Percentiles rank a stretch among this genome's conserved stretches.
phyloP scores from a whole-genome alignment of 2,888 invertebrate genomes.

The Troilus luridus region DNA sequence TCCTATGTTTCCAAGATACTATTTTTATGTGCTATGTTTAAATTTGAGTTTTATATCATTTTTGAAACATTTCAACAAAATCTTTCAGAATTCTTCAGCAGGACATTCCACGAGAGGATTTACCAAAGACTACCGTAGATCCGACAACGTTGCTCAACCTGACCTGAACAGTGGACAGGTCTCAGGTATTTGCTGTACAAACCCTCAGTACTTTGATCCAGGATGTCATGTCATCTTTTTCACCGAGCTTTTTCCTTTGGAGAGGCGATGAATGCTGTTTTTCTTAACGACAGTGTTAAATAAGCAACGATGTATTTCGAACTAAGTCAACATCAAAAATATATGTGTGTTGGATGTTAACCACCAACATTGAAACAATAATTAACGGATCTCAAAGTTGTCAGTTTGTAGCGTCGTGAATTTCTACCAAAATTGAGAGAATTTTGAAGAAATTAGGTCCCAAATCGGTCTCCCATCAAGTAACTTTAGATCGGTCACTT shows the following conservation, averaged over 20 bases:
- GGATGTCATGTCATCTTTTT: background rate
- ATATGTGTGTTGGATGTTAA: too few relatives aligned
- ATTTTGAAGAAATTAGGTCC: too few relatives aligned
- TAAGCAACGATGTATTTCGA: background rate
- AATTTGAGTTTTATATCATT: background rate
- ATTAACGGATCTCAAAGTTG: too few relatives aligned
- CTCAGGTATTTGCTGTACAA: background rate
- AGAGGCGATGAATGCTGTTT: background rate
- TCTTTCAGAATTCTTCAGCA: background rate
- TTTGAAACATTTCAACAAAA: background rate
- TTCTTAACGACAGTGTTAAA: background rate
- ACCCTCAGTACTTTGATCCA: background rate
- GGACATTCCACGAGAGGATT: background rate
- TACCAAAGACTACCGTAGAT: background rate
- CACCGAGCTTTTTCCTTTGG: background rate
- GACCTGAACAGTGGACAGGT: background rate
- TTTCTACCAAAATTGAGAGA: too few relatives aligned
- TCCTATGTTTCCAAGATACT: background rate
- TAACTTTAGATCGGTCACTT: too few relatives aligned
- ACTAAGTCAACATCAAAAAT: background rate
- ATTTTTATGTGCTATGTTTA: background rate
- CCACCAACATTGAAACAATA: too few relatives aligned
- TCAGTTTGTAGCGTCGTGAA: too few relatives aligned
- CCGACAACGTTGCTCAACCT: background rate
- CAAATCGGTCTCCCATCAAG: too few relatives aligned